These are phyloP conservation scores for Hipposideros larvatus DNA, from an alignment of 2,797 vertebrate species.

Conservation along the genomic window DNA sequence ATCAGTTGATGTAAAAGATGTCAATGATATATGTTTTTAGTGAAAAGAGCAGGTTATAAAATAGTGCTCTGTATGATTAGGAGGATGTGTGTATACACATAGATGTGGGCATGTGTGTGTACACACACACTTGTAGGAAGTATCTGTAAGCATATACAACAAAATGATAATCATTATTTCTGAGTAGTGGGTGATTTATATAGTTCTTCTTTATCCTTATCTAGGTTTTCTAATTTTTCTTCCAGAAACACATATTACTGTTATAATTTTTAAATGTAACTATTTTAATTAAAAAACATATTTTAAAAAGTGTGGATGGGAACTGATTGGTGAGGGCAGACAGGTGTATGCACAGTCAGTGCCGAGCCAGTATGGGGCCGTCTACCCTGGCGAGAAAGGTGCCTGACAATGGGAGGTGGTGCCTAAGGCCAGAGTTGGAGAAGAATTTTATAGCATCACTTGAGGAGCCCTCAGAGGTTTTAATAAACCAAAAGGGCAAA, in stretches of 20 bases:
- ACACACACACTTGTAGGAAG: background rate
- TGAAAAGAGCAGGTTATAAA: background rate
- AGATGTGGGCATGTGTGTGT: background rate
- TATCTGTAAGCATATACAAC: background rate
- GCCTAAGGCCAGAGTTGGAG: background rate
- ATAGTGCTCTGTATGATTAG: background rate
- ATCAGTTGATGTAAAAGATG: background rate
- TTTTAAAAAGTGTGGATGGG: background rate
- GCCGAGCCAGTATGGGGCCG: fast-evolving
- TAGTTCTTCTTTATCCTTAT: background rate
- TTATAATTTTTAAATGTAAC: background rate
- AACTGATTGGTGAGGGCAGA: background rate
- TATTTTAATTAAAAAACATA: background rate
- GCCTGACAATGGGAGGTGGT: background rate
- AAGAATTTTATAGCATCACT: background rate
- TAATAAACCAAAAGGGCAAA: background rate
- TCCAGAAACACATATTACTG: background rate
- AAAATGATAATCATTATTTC: background rate
- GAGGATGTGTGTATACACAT: background rate
- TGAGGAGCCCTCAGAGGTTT: background rate
- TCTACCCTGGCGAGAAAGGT: background rate
- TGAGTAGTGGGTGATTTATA: background rate
- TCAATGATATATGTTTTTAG: background rate
- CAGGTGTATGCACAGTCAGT: background rate
- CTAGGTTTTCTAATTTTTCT: constrained; percentile 28